A percentile compares a stretch with the other conserved stretches of the same genome.
phyloP scores from a whole-genome alignment of 2,797 vertebrate species.

The Petrocephalus sullivani region DNA sequence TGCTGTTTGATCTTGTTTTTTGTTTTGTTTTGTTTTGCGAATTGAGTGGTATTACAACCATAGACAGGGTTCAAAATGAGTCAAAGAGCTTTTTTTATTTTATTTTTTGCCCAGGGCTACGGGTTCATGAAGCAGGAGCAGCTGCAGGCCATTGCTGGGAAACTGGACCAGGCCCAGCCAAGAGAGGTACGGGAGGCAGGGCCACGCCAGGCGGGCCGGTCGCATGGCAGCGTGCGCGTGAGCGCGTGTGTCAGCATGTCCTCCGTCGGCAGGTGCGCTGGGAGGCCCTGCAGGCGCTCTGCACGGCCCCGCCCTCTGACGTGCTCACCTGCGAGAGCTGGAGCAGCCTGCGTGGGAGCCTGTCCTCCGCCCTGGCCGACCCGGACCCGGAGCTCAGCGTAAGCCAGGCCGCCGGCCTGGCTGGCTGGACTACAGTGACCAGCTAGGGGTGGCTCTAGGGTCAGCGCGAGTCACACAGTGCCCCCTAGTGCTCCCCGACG shows the following conservation, averaged over 20 bases:
- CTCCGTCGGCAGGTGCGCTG: constrained; percentile 67
- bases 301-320: constrained; percentile 79
- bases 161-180: constrained; percentile 75
- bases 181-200: constrained; percentile 71
- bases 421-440: neutral
- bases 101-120: constrained; percentile 75
- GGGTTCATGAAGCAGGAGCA: constrained; percentile 90
- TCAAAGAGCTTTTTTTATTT: neutral
- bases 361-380: constrained; percentile 70
- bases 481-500: neutral
- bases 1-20: neutral
- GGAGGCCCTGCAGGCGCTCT: constrained; percentile 78
- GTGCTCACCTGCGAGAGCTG: constrained; percentile 87
- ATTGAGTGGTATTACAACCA: neutral
- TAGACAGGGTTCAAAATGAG: neutral
- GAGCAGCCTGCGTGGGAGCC: constrained; percentile 72
- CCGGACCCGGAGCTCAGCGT: constrained; percentile 78
- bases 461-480: neutral
- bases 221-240: neutral
- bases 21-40: neutral
- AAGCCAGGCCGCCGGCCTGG: constrained; percentile 43
- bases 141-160: constrained; percentile 79
- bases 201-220: neutral
- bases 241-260: neutral
- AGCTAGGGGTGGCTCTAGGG: neutral